These are phyloP conservation scores for Drosophila albomicans DNA, from an alignment of 1,140 invertebrate genomes.

Conservation along the genomic window DNA sequence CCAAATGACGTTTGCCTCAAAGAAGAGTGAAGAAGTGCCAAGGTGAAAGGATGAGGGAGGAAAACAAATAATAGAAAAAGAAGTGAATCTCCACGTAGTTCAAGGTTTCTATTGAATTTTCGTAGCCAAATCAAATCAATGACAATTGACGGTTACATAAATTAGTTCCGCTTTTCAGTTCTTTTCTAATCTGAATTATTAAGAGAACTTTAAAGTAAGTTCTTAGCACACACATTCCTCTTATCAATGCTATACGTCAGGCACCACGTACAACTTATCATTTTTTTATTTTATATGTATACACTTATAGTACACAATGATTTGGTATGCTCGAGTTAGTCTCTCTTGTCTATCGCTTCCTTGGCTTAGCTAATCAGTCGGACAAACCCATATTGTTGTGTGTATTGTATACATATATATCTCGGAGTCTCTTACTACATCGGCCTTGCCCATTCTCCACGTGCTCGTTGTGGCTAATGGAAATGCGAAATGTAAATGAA, in stretches of 20 bases:
- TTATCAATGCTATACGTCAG: slow-evolving; percentile 9
- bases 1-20: slow-evolving; percentile 39
- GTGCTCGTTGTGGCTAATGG: slow-evolving; percentile 31
- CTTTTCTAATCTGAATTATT: neutral
- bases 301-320: slow-evolving; percentile 11
- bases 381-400: slow-evolving; percentile 32
- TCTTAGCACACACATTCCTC: slow-evolving; percentile 1
- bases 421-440: neutral
- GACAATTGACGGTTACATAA: slow-evolving; percentile 49
- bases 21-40: neutral
- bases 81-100: slow-evolving; percentile 21
- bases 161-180: slow-evolving; percentile 1
- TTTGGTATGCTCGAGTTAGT: slow-evolving; percentile 42
- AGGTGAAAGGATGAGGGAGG: neutral
- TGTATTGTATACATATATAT: too few species aligned
- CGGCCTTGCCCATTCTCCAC: slow-evolving; percentile 19
- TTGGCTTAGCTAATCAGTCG: slow-evolving; percentile 27
- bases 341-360: slow-evolving; percentile 14
- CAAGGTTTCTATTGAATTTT: slow-evolving; percentile 29
- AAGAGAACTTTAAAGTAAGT: slow-evolving; percentile 1
- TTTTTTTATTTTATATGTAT: neutral
- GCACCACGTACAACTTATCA: slow-evolving; percentile 40
- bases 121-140: slow-evolving; percentile 34
- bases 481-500: slow-evolving; percentile 35
- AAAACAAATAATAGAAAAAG: neutral